These are phyloP conservation scores for Lypha dubia DNA, from an alignment of 2,888 invertebrate genomes.

Conservation along the genomic window DNA sequence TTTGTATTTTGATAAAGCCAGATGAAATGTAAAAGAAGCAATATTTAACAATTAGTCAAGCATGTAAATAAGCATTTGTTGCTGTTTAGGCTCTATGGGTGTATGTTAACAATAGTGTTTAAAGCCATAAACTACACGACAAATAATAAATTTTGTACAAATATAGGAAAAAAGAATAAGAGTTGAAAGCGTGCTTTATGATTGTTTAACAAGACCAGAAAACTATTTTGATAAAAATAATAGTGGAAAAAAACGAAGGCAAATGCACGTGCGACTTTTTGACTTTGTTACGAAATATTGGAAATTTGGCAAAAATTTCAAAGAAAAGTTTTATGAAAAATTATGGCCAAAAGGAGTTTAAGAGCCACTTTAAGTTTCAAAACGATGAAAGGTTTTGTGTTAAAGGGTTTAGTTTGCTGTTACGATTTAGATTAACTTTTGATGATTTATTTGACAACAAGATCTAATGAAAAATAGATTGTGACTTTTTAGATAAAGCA, in stretches of 20 bases:
- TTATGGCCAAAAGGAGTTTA: not conserved
- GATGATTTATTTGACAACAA: not conserved
- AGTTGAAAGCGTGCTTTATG: slow-evolving; percentile 63
- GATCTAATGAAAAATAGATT: not conserved
- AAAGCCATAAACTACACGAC: slow-evolving; percentile 54
- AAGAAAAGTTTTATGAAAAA: slow-evolving; percentile 1
- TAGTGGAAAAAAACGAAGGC: not conserved
- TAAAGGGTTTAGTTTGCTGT: not conserved
- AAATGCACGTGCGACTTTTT: slow-evolving; percentile 64
- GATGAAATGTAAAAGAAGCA: slow-evolving; percentile 56
- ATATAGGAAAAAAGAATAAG: slow-evolving; percentile 11
- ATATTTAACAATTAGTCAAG: slow-evolving; percentile 71
- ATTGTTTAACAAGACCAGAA: slow-evolving; percentile 52
- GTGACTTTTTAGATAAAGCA: not conserved
- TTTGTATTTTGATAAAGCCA: slow-evolving; percentile 18
- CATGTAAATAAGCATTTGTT: slow-evolving; percentile 65
- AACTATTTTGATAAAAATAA: slow-evolving; percentile 5
- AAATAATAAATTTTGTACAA: slow-evolving; percentile 48
- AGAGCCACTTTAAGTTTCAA: not conserved
- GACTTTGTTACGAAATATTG: slow-evolving; percentile 41
- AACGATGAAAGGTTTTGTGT: not conserved
- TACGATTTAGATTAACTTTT: not conserved
- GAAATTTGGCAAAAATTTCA: not conserved
- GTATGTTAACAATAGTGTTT: slow-evolving; percentile 47
- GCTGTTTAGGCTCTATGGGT: slow-evolving; percentile 32